Evolutionary conservation across 2,797 vertebrate genomes (phyloP).

Genomic region (Strix occidentalis): DNA sequence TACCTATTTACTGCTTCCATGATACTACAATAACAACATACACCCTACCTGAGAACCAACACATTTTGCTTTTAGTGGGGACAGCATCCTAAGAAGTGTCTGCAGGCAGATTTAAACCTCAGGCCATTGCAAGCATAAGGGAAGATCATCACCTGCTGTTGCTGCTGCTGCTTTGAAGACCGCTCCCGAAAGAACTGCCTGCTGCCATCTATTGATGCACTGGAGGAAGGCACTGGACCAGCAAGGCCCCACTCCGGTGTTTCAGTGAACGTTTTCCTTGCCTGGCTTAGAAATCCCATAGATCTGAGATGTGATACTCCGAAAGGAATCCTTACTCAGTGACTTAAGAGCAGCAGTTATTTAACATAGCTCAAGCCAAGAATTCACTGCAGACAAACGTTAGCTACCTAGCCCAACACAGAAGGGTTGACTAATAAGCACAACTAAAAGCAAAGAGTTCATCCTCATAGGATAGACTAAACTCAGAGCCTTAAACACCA

Average conservation of each 20-base stretch:
- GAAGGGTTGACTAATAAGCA: not conserved
- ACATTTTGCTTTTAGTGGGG: not conserved
- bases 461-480: not conserved
- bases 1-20: not conserved
- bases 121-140: not conserved
- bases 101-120: conserved; percentile 7
- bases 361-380: not conserved
- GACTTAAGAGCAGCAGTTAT: not conserved
- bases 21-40: not conserved
- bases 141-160: not conserved
- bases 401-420: not conserved
- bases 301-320: not conserved
- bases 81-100: not conserved
- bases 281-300: not conserved
- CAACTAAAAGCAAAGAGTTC: not conserved
- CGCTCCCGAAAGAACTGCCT: conserved; percentile 16
- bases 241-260: not conserved
- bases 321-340: not conserved
- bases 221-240: not conserved
- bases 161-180: not conserved
- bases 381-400: not conserved
- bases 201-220: conserved; percentile 53
- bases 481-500: not conserved
- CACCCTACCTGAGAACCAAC: not conserved
- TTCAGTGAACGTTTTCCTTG: not conserved